Percentiles rank a stretch among this genome's conserved stretches.
Evolutionary conservation across 1,140 invertebrate species (phyloP).

Genomic region (Nephotettix cincticeps): DNA sequence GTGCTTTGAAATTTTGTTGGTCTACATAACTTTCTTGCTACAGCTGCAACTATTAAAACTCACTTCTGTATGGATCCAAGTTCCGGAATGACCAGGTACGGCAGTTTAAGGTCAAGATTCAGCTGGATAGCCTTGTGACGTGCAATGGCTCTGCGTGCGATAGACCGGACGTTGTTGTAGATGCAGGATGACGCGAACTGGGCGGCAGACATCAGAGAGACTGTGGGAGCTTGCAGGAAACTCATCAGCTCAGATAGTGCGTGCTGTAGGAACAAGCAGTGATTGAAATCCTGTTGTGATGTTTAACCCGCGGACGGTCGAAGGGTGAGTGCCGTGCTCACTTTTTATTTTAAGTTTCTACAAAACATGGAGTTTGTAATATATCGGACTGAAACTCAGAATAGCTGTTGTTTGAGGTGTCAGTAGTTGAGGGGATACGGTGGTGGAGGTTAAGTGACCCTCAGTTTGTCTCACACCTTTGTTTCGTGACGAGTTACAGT

Average conservation of each 20-base stretch:
- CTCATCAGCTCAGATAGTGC: constrained; percentile 70
- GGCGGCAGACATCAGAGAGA: constrained; percentile 36
- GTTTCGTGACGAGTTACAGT: too few species aligned
- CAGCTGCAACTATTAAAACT: constrained; percentile 44
- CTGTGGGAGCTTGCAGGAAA: constrained; percentile 62
- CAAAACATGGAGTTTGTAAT: too few species aligned
- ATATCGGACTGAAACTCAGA: too few species aligned
- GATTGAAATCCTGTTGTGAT: neutral
- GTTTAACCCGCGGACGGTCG: neutral
- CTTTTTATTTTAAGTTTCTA: too few species aligned
- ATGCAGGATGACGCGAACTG: constrained; percentile 39
- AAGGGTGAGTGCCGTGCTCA: too few species aligned
- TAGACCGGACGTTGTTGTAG: constrained; percentile 42
- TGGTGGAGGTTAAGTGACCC: too few species aligned
- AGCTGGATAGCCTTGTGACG: constrained; percentile 68
- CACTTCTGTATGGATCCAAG: constrained; percentile 74
- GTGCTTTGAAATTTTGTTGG: too few species aligned
- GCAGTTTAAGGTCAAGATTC: constrained; percentile 74
- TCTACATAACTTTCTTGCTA: too few species aligned
- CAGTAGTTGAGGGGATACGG: too few species aligned
- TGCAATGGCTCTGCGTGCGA: constrained; percentile 54
- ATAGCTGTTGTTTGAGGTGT: too few species aligned
- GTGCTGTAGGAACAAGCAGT: constrained; percentile 59
- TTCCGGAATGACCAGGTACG: constrained; percentile 77
- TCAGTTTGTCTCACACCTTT: too few species aligned